phyloP scores from a whole-genome alignment of 2,888 invertebrate genomes.

The Cetonia aurata region DNA sequence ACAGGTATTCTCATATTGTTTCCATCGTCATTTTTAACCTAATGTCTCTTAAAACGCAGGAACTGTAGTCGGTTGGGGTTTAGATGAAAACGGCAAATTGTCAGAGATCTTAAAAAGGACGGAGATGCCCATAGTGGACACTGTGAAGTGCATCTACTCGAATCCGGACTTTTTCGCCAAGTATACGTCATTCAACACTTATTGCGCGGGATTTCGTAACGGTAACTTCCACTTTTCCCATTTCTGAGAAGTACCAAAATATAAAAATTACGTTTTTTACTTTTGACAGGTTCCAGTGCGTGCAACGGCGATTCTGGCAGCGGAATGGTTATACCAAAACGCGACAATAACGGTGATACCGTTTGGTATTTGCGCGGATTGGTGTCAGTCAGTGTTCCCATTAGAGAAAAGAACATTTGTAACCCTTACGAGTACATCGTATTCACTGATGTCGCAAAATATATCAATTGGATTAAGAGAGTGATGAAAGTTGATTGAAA shows the following conservation, averaged over 20 bases:
- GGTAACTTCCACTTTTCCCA: conserved; percentile 35
- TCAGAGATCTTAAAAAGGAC: conserved; percentile 67
- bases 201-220: conserved; percentile 71
- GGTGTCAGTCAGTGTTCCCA: conserved; percentile 69
- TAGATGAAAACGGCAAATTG: conserved; percentile 66
- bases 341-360: conserved; percentile 41
- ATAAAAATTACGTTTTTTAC: neutral
- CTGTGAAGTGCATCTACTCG: conserved; percentile 70
- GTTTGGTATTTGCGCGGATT: conserved; percentile 68
- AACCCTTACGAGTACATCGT: conserved; percentile 73
- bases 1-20: no score
- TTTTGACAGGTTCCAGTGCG: conserved; percentile 57
- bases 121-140: conserved; percentile 73
- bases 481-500: conserved; percentile 64
- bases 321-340: conserved; percentile 67
- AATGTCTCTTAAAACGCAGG: conserved; percentile 56
- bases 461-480: conserved; percentile 61
- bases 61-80: conserved; percentile 74
- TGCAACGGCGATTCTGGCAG: conserved; percentile 69
- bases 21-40: no score
- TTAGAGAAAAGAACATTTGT: conserved; percentile 71
- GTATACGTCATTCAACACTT: conserved; percentile 68
- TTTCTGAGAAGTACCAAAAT: conserved; percentile 2
- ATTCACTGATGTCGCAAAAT: conserved; percentile 73
- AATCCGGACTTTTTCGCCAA: conserved; percentile 65